Conservation (phyloP, 2,888 invertebrate genomes). For the Thymelicus sylvestris region DNA sequence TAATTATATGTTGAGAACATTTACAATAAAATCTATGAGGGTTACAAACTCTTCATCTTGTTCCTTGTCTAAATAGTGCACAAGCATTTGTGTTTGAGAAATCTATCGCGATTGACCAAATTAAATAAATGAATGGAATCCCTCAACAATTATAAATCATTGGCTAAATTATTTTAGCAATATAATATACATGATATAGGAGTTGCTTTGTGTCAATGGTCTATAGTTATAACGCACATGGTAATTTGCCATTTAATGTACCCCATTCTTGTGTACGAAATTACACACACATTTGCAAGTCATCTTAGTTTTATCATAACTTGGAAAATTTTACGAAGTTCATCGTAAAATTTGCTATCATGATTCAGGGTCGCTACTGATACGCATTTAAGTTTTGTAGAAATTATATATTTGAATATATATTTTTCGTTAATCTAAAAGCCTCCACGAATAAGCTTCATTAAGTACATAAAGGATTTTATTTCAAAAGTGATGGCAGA, state of each 20-base stretch:
- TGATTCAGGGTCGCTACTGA: conserved; percentile 14
- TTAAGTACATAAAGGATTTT: conserved; percentile 40
- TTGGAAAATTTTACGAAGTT: not conserved
- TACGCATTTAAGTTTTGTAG: conserved; percentile 67
- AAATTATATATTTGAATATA: conserved; percentile 10
- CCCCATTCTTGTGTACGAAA: not conserved
- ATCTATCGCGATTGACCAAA: too few species aligned
- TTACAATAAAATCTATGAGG: too few species aligned
- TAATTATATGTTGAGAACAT: too few species aligned
- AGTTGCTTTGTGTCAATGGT: too few species aligned
- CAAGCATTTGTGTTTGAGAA: too few species aligned
- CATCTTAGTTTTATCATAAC: not conserved
- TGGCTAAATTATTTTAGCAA: too few species aligned
- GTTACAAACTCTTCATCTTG: too few species aligned
- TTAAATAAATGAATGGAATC: too few species aligned
- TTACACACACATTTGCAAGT: not conserved
- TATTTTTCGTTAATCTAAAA: conserved; percentile 47
- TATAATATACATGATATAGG: too few species aligned
- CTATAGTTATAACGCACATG: too few species aligned
- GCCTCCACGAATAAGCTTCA: conserved; percentile 47
- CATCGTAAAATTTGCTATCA: not conserved
- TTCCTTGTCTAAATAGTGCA: too few species aligned
- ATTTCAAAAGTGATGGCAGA: conserved; percentile 38
- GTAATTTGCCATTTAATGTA: not conserved
- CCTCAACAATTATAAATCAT: too few species aligned